A percentile compares a stretch with the other conserved stretches of the same genome.
Conservation (phyloP, 2,888 invertebrate species). For the Agrochola macilenta region DNA sequence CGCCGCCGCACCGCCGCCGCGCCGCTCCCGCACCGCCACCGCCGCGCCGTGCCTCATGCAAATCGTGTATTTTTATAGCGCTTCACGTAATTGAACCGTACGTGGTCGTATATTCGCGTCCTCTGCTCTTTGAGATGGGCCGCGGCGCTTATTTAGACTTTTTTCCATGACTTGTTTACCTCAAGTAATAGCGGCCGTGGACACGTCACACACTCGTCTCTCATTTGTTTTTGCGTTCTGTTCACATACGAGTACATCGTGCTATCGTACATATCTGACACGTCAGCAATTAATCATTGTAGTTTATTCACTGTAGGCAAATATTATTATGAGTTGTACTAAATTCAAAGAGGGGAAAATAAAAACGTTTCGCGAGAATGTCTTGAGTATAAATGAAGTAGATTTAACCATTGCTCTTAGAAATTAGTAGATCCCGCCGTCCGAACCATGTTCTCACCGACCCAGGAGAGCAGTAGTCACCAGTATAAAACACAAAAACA, state of each 20-base stretch:
- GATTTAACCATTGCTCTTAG: not conserved
- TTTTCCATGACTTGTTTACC: slow-evolving; percentile 44
- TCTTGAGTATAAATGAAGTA: not conserved
- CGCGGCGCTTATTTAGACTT: slow-evolving; percentile 49
- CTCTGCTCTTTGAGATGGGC: slow-evolving; percentile 46
- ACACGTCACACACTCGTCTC: slow-evolving; percentile 25
- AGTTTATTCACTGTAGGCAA: slow-evolving; percentile 40
- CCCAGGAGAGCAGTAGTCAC: too few relatives aligned
- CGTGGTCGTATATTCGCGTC: slow-evolving; percentile 59
- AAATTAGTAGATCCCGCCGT: too few relatives aligned
- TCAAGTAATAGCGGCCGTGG: slow-evolving; percentile 15
- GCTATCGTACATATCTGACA: slow-evolving; percentile 53
- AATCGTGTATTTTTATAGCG: slow-evolving; percentile 70
- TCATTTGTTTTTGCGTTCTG: slow-evolving; percentile 42
- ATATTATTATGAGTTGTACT: slow-evolving; percentile 12
- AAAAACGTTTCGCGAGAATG: not conserved
- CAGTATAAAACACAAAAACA: too few relatives aligned
- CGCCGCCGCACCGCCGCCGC: slow-evolving; percentile 63
- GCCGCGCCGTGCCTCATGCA: slow-evolving; percentile 69
- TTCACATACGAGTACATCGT: slow-evolving; percentile 45
- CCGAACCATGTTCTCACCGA: too few relatives aligned
- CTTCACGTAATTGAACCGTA: slow-evolving; percentile 67
- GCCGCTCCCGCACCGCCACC: slow-evolving; percentile 63
- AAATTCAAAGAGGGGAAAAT: not conserved
- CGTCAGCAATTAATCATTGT: slow-evolving; percentile 54